These are phyloP conservation scores for Tetraneura akinire DNA, from an alignment of 1,140 invertebrate species.

Conservation along the genomic window DNA sequence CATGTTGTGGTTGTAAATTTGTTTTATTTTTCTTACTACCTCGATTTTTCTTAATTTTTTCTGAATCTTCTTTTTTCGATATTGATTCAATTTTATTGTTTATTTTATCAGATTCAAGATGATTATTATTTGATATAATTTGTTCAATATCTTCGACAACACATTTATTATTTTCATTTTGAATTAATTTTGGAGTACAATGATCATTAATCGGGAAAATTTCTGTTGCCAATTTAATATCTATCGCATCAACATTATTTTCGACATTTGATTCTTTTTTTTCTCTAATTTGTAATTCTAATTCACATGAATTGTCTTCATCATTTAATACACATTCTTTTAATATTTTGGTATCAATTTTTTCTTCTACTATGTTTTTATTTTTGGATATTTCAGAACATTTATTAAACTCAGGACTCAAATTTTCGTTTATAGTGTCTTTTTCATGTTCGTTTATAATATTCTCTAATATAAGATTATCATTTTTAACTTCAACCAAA, in stretches of 20 bases:
- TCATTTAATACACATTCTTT: slow-evolving; percentile 11
- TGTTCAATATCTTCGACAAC: background rate
- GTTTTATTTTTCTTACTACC: slow-evolving; percentile 57
- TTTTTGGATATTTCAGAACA: background rate
- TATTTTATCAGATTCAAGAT: slow-evolving; percentile 50
- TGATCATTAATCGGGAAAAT: too few species aligned
- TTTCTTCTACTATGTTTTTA: background rate
- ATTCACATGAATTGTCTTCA: too few species aligned
- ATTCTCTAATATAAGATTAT: background rate
- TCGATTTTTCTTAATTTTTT: slow-evolving; percentile 56
- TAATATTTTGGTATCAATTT: slow-evolving; percentile 17
- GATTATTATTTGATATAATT: background rate
- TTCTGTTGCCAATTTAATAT: background rate
- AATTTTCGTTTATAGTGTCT: background rate
- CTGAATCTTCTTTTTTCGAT: slow-evolving; percentile 51
- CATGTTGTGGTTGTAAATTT: slow-evolving; percentile 45
- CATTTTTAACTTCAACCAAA: background rate
- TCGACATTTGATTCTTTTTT: background rate
- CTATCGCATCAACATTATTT: too few species aligned
- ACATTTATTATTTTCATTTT: background rate
- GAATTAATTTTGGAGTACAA: background rate
- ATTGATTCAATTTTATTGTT: slow-evolving; percentile 51
- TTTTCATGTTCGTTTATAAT: background rate
- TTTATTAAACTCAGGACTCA: slow-evolving; percentile 30
- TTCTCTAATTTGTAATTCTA: too few species aligned